Base-by-base conservation (phyloP, 2,113 vertebrate species). In the Quiscalus mexicanus region DNA sequence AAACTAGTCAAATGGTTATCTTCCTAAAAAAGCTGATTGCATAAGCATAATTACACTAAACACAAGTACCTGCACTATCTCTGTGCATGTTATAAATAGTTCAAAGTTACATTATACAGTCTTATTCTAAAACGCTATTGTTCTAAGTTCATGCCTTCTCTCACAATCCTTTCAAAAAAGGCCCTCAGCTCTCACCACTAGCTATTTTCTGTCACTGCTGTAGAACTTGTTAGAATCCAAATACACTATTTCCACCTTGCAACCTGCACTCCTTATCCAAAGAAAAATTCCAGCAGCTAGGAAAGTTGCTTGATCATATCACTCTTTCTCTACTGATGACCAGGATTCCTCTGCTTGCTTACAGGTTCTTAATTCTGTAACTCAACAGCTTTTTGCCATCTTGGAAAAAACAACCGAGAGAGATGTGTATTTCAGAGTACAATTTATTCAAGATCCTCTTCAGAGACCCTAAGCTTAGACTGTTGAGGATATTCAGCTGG, bases 1-100 rank as follows among this genome's bases (percentile, higher is more conserved):
- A 98, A 84, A 93, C 95, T 89, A 86, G 88, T 96, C 93, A 98
- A 98, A 98, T 94, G 94, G 97, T 96, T 95, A 96, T 96, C 96
- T 97, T 97, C 96, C 95, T 97, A 96, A 98, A 98, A 98, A 98
- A 93, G 96, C 96, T 96, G 67, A 86, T 95, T 97, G 82, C 77
- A 97, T 97, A 98, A 99, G 98, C 97, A 98, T 98, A 97, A 97
- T 93, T 94, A 97, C 97, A 97, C 98, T 98, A 97, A 96, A 98
- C 97, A 97, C 59, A 96, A 92, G 97, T 91, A 97, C 97, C 98
- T 98, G 97, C 94, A 96, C 97, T 97, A 95, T 97, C 97, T 98
- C 98, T 96, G 89, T 69, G 83, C 90, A 79, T 33, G 80, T 92
- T 93, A 97, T 97, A 98, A 97, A 96, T 98, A 97, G 97, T 95